Conservation (phyloP, 2,113 vertebrate species). For the Symphodus melops region DNA sequence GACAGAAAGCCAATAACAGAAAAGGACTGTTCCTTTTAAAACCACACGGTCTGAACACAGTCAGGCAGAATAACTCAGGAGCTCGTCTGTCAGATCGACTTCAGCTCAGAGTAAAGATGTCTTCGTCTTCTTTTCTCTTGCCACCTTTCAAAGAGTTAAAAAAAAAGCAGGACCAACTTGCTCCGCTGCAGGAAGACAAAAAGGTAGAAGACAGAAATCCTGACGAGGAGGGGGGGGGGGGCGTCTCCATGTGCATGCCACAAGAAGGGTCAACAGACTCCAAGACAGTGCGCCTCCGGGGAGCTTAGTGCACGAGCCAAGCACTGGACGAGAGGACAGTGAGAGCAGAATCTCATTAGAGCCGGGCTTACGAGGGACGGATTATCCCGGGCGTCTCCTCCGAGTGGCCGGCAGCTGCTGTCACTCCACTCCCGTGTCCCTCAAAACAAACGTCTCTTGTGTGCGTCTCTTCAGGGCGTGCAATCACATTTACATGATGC, state of each 20-base stretch:
- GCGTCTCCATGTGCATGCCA: conserved; percentile 49
- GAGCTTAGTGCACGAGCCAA: conserved; percentile 58
- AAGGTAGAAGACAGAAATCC: conserved; percentile 5
- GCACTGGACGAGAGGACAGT: conserved; percentile 54
- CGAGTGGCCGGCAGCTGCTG: conserved; percentile 50
- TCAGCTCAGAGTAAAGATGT: conserved; percentile 17
- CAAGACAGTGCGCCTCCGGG: conserved; percentile 52
- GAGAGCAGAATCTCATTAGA: conserved; percentile 78
- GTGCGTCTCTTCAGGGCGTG: conserved; percentile 20
- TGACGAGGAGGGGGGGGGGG: too few relatives aligned
- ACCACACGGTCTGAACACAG: background rate
- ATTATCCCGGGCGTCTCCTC: conserved; percentile 58
- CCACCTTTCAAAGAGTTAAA: background rate
- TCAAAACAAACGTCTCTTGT: conserved; percentile 28
- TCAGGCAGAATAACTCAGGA: background rate
- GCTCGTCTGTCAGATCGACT: conserved; percentile 29
- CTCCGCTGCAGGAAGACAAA: conserved; percentile 26
- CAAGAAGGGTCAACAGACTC: conserved; percentile 49
- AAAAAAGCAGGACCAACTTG: conserved; percentile 18
- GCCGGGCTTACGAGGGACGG: conserved; percentile 60
- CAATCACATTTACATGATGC: background rate
- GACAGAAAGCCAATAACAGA: background rate
- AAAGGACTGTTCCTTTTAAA: background rate
- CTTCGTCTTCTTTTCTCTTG: too few relatives aligned
- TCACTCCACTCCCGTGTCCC: conserved; percentile 52